phyloP scores from a whole-genome alignment of 2,797 vertebrate genomes.

The Anabacerthia variegaticeps region DNA sequence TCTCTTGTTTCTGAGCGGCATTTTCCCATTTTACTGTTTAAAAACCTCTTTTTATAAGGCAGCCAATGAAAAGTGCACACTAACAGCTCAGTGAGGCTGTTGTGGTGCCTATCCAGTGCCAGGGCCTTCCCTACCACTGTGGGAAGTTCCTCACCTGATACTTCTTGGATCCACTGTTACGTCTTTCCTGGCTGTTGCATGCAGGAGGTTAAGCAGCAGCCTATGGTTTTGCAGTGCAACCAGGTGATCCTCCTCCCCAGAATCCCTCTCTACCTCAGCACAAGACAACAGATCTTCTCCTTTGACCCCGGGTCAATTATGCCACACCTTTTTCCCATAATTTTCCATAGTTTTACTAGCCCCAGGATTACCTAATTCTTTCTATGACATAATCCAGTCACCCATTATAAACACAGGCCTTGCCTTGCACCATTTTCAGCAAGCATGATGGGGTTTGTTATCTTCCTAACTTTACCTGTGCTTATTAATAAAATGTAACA shows the following conservation, averaged over 20 bases:
- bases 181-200: fast-evolving
- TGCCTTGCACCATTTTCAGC: background rate
- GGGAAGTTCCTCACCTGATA: background rate
- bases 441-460: background rate
- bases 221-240: fast-evolving
- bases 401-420: background rate
- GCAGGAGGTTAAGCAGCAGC: background rate
- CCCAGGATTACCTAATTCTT: background rate
- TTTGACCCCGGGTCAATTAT: background rate
- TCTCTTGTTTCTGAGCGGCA: background rate
- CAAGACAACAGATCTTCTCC: background rate
- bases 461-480: background rate
- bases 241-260: background rate
- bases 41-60: background rate
- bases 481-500: background rate
- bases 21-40: background rate
- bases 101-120: fast-evolving
- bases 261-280: background rate
- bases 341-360: background rate
- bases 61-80: background rate
- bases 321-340: background rate
- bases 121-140: background rate
- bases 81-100: background rate
- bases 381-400: background rate
- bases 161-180: fast-evolving